These are phyloP conservation scores for Cisticola juncidis DNA, from an alignment of 2,113 vertebrate species.

Conservation along the genomic window DNA sequence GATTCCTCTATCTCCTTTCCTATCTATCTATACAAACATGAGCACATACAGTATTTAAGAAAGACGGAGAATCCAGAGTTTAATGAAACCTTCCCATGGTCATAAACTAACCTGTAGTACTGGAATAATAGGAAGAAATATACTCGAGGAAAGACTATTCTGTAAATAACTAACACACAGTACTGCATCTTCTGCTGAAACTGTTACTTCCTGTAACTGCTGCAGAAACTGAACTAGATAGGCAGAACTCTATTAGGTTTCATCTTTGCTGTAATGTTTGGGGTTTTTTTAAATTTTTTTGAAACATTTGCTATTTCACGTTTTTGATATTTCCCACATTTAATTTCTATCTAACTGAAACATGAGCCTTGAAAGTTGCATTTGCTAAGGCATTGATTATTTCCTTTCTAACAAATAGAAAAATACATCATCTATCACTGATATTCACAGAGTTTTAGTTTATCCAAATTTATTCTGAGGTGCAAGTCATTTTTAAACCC, in stretches of 20 bases:
- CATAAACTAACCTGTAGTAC: background rate
- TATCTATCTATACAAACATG: background rate
- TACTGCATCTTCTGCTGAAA: background rate
- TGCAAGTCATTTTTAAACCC: background rate
- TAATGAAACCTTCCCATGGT: background rate
- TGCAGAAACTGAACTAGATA: background rate
- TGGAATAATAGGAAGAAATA: background rate
- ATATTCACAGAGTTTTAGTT: conserved; percentile 23
- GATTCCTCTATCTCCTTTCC: background rate
- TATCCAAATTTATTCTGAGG: conserved; percentile 14
- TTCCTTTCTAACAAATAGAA: background rate
- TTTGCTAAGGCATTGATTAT: conserved; percentile 7
- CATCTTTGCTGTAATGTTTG: background rate
- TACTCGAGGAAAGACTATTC: background rate
- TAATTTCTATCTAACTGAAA: background rate
- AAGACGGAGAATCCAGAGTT: background rate
- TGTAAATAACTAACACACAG: background rate
- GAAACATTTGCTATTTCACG: background rate
- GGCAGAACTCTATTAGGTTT: accelerated
- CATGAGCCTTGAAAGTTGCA: background rate
- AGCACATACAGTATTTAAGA: background rate
- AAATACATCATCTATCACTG: background rate
- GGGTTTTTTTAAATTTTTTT: background rate
- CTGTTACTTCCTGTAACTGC: background rate
- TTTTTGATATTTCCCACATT: background rate